Conservation (phyloP, 2,797 vertebrate species). For the Chiloscyllium punctatum region DNA sequence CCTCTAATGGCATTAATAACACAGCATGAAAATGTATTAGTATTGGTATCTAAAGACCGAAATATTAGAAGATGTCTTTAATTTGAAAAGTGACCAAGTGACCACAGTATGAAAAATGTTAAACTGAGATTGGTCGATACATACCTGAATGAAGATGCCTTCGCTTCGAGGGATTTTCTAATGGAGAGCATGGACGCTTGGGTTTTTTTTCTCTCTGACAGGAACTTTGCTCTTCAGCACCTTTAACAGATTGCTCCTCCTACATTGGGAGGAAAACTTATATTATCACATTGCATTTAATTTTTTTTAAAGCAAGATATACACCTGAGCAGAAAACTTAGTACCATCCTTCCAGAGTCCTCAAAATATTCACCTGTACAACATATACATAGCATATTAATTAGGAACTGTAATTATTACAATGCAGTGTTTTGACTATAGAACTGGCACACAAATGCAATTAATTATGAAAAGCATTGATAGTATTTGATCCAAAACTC, state of each 20-base stretch:
- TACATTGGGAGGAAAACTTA: conserved; percentile 37
- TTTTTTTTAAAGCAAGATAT: background rate
- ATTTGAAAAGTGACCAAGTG: background rate
- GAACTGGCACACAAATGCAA: background rate
- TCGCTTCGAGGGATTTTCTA: conserved; percentile 30
- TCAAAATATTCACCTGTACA: background rate
- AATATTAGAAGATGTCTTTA: background rate
- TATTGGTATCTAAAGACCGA: background rate
- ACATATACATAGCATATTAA: background rate
- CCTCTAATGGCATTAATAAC: background rate
- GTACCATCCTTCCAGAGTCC: background rate
- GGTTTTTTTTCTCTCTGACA: conserved; percentile 55
- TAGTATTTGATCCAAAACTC: background rate
- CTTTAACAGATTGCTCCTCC: conserved; percentile 49
- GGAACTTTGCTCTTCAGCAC: conserved; percentile 45
- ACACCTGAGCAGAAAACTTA: background rate
- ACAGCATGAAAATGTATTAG: background rate
- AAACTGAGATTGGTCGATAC: background rate
- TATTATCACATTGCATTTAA: background rate
- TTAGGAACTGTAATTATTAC: background rate
- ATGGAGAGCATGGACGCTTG: conserved; percentile 41
- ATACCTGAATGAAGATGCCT: conserved; percentile 26
- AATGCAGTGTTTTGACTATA: background rate
- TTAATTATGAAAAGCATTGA: background rate
- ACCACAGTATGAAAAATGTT: background rate